Evolutionary conservation across 2,888 invertebrate species (phyloP).

Genomic region (Cataglyphis rosenhaueri): DNA sequence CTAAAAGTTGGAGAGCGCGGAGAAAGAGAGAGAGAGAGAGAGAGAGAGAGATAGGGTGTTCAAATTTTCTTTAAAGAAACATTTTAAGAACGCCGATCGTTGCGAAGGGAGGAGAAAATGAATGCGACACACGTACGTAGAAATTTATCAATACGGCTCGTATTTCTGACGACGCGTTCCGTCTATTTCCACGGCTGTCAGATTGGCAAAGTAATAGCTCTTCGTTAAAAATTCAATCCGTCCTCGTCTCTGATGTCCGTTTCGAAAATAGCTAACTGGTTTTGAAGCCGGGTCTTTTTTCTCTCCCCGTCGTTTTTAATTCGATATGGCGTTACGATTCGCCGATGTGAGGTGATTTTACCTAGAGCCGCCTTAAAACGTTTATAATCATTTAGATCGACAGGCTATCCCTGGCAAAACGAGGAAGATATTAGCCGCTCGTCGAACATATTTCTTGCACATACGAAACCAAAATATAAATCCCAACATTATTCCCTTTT

Average conservation of each 20-base stretch:
- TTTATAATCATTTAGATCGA: conserved; percentile 41
- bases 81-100: neutral
- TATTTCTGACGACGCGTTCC: conserved; percentile 51
- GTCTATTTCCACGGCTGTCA: conserved; percentile 61
- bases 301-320: conserved; percentile 35
- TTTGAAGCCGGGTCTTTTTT: conserved; percentile 29
- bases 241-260: conserved; percentile 15
- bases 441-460: neutral
- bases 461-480: conserved; percentile 39
- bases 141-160: conserved; percentile 65
- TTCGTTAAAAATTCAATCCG: conserved; percentile 47
- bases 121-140: conserved; percentile 19
- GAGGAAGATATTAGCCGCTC: conserved; percentile 33
- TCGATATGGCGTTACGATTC: conserved; percentile 38
- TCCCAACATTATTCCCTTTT: neutral
- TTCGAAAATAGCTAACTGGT: conserved; percentile 42
- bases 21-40: neutral
- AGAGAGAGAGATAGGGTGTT: neutral
- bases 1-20: neutral
- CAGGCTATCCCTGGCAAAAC: conserved; percentile 26
- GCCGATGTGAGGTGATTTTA: conserved; percentile 25
- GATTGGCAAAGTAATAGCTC: conserved; percentile 61
- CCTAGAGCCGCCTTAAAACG: conserved; percentile 26
- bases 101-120: neutral
- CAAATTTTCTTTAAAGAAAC: neutral